phyloP scores from a whole-genome alignment of 2,888 invertebrate genomes.

The Iselma pallidipennis region DNA sequence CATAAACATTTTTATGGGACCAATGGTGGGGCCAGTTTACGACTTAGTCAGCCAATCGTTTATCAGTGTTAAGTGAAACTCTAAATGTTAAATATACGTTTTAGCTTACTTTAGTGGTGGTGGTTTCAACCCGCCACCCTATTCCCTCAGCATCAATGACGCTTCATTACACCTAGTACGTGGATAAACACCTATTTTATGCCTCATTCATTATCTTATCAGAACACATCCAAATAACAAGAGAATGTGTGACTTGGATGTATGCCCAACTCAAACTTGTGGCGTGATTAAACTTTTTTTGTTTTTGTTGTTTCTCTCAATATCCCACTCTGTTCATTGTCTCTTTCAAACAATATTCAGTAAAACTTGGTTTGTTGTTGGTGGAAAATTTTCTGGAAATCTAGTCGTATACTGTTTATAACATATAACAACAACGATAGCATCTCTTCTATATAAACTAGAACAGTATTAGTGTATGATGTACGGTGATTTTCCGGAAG shows the following conservation, averaged over 20 bases:
- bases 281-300: too few relatives aligned
- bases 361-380: neutral
- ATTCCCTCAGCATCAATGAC: neutral
- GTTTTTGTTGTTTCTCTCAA: too few relatives aligned
- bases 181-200: neutral
- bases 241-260: too few relatives aligned
- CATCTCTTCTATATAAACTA: neutral
- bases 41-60: slow-evolving; percentile 31
- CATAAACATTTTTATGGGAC: slow-evolving; percentile 53
- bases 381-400: neutral
- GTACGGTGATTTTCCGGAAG: slow-evolving; percentile 20
- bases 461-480: too few relatives aligned
- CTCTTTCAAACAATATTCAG: neutral
- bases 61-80: slow-evolving; percentile 33
- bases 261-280: too few relatives aligned
- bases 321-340: too few relatives aligned
- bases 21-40: slow-evolving; percentile 37
- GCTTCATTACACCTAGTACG: neutral
- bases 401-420: neutral
- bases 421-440: neutral
- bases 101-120: neutral
- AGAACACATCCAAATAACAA: neutral
- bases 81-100: slow-evolving; percentile 38
- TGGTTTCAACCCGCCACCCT: neutral
- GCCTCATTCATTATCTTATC: neutral